A percentile compares a stretch with the other conserved stretches of the same genome.
These are phyloP conservation scores for Metellina segmentata DNA, from an alignment of 2,888 invertebrate genomes.

Conservation along the genomic window DNA sequence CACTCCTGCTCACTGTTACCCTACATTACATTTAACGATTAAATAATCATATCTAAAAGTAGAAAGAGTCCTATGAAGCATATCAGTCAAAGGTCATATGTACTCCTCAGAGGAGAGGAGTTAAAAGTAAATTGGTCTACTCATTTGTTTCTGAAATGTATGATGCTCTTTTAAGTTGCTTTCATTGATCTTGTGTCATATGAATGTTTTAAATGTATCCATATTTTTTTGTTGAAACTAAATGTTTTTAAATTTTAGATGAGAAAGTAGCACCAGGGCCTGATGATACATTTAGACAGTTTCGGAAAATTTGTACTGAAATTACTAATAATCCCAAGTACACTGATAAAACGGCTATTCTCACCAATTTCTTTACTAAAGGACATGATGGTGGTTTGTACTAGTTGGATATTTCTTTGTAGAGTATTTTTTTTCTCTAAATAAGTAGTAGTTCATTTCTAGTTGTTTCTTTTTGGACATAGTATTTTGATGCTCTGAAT, in stretches of 20 bases:
- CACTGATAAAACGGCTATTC: slow-evolving; percentile 88
- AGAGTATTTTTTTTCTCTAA: too few species aligned
- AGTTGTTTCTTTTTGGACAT: too few species aligned
- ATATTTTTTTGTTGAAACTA: not conserved
- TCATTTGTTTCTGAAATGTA: too few species aligned
- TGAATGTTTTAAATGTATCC: not conserved
- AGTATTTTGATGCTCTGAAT: too few species aligned
- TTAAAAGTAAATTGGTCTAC: too few species aligned
- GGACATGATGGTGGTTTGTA: slow-evolving; percentile 81
- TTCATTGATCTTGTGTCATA: not conserved
- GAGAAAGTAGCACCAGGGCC: slow-evolving; percentile 80
- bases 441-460: too few species aligned
- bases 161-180: not conserved
- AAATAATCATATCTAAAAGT: too few species aligned
- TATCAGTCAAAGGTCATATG: too few species aligned
- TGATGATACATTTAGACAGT: slow-evolving; percentile 89
- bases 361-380: slow-evolving; percentile 86
- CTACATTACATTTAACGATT: too few species aligned
- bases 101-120: too few species aligned
- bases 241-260: not conserved
- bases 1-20: too few species aligned
- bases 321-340: slow-evolving; percentile 90
- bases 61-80: too few species aligned
- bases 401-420: not conserved
- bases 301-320: slow-evolving; percentile 88